Evolutionary conservation across 1,140 invertebrate species (phyloP), one percentile per base, ranked within the genome.

Genomic region (Achatina immaculata): DNA sequence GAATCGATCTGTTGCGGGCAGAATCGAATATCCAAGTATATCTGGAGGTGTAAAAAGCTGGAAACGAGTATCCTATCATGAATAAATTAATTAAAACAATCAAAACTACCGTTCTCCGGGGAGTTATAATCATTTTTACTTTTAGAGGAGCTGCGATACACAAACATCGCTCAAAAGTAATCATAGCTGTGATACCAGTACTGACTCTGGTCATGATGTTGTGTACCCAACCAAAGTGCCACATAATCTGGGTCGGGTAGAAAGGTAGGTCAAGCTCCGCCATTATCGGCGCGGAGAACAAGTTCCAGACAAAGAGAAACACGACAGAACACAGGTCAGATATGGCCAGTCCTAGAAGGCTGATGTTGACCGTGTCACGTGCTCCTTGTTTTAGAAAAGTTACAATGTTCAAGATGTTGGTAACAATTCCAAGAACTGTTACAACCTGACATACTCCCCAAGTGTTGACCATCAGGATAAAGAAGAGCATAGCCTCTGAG

Each of bases 131-230:
- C 16, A 11, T 40, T 24, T 69, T 69, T 9, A 69, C 68, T 36
- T 34, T 40, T 19, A 69, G 36, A 69, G 68, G 68, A 19, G 28
- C 31, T 31, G 71, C 71, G 2, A 45, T 73, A 28, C 71, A 73
- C 11, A 73, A 43, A 31, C 71, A 69, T 40, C 68, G 68, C 24
- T 69, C 68, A 69, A 69, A 69, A 3, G 68, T 69, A 11, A 69
- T 36, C 16, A 36, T 11, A 69, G 68, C 68, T 21, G 68, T 69
- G 68, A 69, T 69, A 3, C 16, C 19, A 7, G n/a, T 36, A 24
- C 68, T 69, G 11, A 69, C 68, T 36, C 68, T 4, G 3, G 36
- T 69, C 16, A 69, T 34, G 11, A 34, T 34, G 11, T 34, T 14
- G 16, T 69, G n/a, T 6, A 36, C 11, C 31, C 68, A 69, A 9